Evolutionary conservation across 2,113 vertebrate species (phyloP).

Genomic region (Neoarius graeffei): DNA sequence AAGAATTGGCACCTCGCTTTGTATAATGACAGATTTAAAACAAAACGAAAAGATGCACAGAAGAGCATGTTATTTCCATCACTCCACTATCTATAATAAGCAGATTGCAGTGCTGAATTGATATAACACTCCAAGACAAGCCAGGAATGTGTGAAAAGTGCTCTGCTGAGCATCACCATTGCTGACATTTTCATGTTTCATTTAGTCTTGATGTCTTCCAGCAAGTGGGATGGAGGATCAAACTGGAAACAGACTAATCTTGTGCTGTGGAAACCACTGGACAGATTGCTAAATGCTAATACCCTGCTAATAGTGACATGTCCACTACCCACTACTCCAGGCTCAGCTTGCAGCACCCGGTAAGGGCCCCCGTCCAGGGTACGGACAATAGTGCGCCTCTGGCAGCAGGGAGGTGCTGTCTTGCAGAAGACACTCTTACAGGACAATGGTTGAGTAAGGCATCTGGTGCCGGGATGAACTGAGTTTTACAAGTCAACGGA

Average conservation of each 20-base stretch:
- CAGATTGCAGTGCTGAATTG: not conserved
- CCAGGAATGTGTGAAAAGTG: conserved; percentile 10
- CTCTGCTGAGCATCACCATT: not conserved
- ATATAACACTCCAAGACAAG: not conserved
- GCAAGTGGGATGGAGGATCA: conserved; percentile 17
- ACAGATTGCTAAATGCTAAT: not conserved
- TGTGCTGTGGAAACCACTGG: not conserved
- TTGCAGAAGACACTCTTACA: too few relatives aligned
- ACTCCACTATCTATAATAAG: not conserved
- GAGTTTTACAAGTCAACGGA: too few relatives aligned
- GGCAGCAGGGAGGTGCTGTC: too few relatives aligned
- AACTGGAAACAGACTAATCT: conserved; percentile 21
- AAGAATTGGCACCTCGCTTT: conserved; percentile 1
- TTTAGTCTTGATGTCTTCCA: conserved; percentile 11
- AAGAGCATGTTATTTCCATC: conserved; percentile 12
- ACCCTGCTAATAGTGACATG: too few relatives aligned
- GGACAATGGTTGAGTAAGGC: too few relatives aligned
- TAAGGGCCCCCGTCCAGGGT: too few relatives aligned
- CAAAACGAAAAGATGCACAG: not conserved
- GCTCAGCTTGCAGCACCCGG: too few relatives aligned
- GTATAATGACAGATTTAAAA: conserved; percentile 16
- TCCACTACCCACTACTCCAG: too few relatives aligned
- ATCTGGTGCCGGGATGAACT: too few relatives aligned
- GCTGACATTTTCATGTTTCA: conserved; percentile 27
- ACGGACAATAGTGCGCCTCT: too few relatives aligned